Conservation (phyloP, 1,140 invertebrate species). For the Drosophila miranda region DNA sequence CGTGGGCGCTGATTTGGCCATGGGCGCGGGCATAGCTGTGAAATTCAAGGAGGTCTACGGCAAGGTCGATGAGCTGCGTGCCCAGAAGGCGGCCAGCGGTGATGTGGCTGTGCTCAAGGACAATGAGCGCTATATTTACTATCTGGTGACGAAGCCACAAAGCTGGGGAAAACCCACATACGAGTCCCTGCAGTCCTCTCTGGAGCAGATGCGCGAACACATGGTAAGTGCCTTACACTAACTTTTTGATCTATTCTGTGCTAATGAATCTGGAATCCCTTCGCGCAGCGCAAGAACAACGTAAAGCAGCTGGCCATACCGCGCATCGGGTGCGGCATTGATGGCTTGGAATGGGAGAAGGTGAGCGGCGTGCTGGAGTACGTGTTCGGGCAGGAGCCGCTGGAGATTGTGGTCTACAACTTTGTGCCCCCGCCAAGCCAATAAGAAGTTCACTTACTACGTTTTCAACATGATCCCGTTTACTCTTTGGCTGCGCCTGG, state of each 20-base stretch:
- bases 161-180: constrained; percentile 83
- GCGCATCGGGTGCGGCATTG: constrained; percentile 86
- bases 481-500: constrained; percentile 25
- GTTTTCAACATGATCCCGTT: constrained; percentile 1
- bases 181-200: constrained; percentile 80
- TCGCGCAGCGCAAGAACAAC: constrained; percentile 76
- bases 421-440: constrained; percentile 70
- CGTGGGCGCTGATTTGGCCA: constrained; percentile 85
- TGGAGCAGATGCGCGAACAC: constrained; percentile 82
- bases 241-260: neutral
- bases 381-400: constrained; percentile 83
- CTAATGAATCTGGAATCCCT: neutral
- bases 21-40: constrained; percentile 86
- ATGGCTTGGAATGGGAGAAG: constrained; percentile 85
- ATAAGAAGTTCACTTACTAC: constrained; percentile 3
- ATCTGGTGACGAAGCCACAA: constrained; percentile 83
- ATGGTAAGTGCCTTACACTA: constrained; percentile 58
- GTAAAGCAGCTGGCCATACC: constrained; percentile 85
- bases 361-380: constrained; percentile 83
- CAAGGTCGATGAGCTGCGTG: constrained; percentile 73
- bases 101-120: constrained; percentile 84
- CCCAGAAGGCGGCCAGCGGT: constrained; percentile 81
- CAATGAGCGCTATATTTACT: constrained; percentile 84
- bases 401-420: constrained; percentile 84
- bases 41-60: constrained; percentile 82